A percentile compares a stretch with the other conserved stretches of the same genome.
Conservation (phyloP, 2,113 vertebrate species). For the Hydropotes inermis region DNA sequence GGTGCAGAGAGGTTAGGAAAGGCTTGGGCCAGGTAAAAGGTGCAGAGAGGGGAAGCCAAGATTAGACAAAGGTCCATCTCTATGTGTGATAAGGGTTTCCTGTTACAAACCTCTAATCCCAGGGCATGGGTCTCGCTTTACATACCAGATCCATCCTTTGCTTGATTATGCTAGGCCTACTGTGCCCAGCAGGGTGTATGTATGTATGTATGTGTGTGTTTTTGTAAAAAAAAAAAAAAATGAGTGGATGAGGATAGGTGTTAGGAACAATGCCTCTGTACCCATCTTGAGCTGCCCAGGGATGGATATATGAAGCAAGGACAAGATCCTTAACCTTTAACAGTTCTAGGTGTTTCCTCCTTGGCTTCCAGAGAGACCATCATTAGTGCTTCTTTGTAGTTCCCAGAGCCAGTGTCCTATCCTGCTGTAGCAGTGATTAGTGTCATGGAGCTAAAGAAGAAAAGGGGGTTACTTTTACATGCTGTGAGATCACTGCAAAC, state of each 20-base stretch:
- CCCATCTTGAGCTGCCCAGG: neutral
- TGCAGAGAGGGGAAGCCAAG: neutral
- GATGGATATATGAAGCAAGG: neutral
- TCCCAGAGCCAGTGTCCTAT: neutral
- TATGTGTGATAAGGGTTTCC: neutral
- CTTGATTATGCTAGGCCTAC: neutral
- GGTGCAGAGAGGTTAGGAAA: neutral
- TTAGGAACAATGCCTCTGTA: neutral
- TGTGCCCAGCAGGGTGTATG: neutral
- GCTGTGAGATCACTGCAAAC: neutral
- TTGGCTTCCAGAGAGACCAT: neutral
- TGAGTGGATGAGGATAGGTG: neutral
- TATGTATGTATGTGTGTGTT: neutral
- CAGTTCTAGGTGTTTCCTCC: neutral
- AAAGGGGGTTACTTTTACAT: neutral
- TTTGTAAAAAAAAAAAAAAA: neutral
- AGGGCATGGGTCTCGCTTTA: neutral
- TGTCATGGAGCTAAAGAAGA: constrained; percentile 45
- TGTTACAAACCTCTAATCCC: neutral
- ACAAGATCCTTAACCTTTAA: neutral
- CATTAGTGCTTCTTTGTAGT: neutral
- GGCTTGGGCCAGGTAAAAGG: neutral
- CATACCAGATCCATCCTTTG: neutral
- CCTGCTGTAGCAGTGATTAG: constrained; percentile 30
- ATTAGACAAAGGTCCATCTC: neutral